Base-by-base conservation (phyloP, 2,113 vertebrate species). In the Tychaedon coryphoeus region DNA sequence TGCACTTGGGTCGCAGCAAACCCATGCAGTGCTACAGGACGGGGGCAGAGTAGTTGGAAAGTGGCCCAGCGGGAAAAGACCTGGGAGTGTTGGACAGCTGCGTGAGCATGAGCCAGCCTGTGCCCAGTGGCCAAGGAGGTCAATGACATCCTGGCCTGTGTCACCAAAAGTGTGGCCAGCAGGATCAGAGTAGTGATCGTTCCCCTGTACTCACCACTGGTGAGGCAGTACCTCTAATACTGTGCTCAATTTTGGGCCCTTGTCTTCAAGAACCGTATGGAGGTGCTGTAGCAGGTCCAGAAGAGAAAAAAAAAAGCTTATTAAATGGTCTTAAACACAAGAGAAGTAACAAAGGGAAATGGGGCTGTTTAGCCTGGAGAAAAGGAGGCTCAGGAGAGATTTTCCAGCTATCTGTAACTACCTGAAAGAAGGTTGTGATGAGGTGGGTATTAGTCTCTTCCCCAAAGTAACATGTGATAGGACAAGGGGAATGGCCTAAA, bases 1-100 rank as follows among this genome's bases (percentile, higher is more conserved):
- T 42, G 8, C 13, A 12, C 31, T 31, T 1, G 0, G 3, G 2
- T 54, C 40, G 43, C 34, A 72, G 23, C 8, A 65, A 65, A 12
- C 6, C 19, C 19, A 19, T 43, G 17, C 26, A 43, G 11, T 2
- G 1, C 13, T 36, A 14, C 14, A 61, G 17, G 19, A 3, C 78
- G 42, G 5, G 31, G 34, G 11, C 25, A 57, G 23, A 54, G 9
- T 1, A 11, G 7, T 4, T 76, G n/a, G 20, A 58, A 53, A 58
- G 7, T 11, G 31, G 15, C 22, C n/a, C 12, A 33, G 9, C 0
- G 1, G 26, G 42, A 82, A 58, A 58, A 23, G 25, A 53, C 45
- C 7, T 20, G 29, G 14, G 8, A 19, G 2, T 70, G 20, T 5
- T 81, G 64, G 7, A 42, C 8, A 14, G 18, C 10, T 4, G 1